Percentiles rank a stretch among this genome's conserved stretches.
These are phyloP conservation scores for Halocynthia aurantium DNA, from an alignment of 23 tunicate species.

Conservation along the genomic window DNA sequence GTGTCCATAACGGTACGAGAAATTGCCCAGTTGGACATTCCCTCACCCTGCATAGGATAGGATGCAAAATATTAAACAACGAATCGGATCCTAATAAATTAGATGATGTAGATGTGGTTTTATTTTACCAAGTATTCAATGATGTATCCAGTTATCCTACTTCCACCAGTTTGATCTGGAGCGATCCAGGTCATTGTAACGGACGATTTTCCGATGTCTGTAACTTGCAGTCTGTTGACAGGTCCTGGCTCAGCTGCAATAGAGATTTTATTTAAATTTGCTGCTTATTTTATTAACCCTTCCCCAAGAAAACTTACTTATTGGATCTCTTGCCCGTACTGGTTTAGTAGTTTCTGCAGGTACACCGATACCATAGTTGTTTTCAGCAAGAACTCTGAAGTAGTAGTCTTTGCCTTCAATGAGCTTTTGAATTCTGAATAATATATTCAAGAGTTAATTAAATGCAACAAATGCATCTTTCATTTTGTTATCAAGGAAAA, in stretches of 20 bases:
- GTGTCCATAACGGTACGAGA: constrained; percentile 47
- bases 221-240: constrained; percentile 32
- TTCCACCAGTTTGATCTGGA: constrained; percentile 56
- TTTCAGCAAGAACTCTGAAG: constrained; percentile 90
- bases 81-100: too few species aligned
- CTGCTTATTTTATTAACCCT: background rate
- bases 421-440: constrained; percentile 7
- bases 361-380: constrained; percentile 79
- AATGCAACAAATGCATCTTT: background rate
- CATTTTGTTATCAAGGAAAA: too few species aligned
- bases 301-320: constrained; percentile 5
- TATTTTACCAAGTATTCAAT: constrained; percentile 49
- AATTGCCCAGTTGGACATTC: constrained; percentile 57
- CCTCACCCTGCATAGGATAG: constrained; percentile 64
- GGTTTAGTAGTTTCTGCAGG: constrained; percentile 68
- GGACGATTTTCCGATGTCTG: constrained; percentile 40
- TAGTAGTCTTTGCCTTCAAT: constrained; percentile 66
- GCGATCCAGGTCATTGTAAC: constrained; percentile 49
- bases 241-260: constrained; percentile 40
- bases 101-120: background rate
- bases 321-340: constrained; percentile 51
- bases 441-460: background rate
- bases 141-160: constrained; percentile 70
- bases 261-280: background rate
- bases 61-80: background rate